Evolutionary conservation across 2,888 invertebrate species (phyloP), one percentile per base, ranked within the genome.

Genomic region (Acrobasis repandana): DNA sequence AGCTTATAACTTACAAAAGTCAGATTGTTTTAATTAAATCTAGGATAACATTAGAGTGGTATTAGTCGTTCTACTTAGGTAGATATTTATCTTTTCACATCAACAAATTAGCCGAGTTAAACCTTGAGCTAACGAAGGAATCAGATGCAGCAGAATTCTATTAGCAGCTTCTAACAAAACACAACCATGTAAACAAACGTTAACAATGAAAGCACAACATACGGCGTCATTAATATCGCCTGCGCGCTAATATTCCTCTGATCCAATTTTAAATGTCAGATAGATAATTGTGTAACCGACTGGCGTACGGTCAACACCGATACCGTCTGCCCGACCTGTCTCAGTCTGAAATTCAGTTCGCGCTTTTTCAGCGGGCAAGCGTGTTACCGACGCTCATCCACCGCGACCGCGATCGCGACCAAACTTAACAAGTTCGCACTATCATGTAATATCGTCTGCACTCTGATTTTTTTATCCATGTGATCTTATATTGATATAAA

Each of bases 251-350:
- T 52, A 52, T 54, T 38, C 54, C 77, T 77, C 77, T 83, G 89
- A 83, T 89, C 90, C 89, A 87, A 90, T 91, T 92, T 92, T 90
- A 90, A 91, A 91, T 92, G 90, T 91, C 91, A 91, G 88, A 86
- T 86, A 88, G 89, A 88, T 90, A 90, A 90, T 91, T 91, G 90
- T 90, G 90, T 83, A 90, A 90, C 84, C 69, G 76, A 75, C 84
- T 88, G 90, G 90, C 90, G 83, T 79, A 80, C 74, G 77, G 80
- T 88, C 89, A 88, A 87, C 83, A 76, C 74, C 69, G 73, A 87
- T 82, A 76, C 73, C 69, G 73, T 64, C 67, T 68, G 54, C 20
- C 70, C 79, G 80, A 80, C 80, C 74, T 82, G 83, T 83, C 83
- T 82, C 79, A 65, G 63, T 67, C 74, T 68, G 74, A 79, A 82